Base-by-base conservation (phyloP, 2,113 vertebrate species). In the Catharus bicknelli region DNA sequence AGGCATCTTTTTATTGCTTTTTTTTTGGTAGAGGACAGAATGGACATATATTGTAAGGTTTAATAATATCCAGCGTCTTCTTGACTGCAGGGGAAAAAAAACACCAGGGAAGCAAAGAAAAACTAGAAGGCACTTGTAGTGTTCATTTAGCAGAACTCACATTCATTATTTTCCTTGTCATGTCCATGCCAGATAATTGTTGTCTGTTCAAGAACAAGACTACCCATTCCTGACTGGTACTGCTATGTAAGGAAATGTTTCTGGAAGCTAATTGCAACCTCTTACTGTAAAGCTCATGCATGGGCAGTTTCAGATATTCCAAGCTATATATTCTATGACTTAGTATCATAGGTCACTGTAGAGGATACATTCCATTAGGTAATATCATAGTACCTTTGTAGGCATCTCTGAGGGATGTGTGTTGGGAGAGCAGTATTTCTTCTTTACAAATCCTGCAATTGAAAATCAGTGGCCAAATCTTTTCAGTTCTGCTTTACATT, bases 1-100 rank as follows among this genome's bases (percentile, higher is more conserved):
- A 57, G 76, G 32, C 32, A 88, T 38, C 13, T 61, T 79, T 93
- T 86, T 83, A 93, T 91, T 96, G 51, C 38, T 88, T 88, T 93
- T 86, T 50, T 51, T 53, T 77, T 80, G 30, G 47, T 54, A 58
- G 20, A 74, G 16, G 34, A 70, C 26, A 83, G 42, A 88, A 69
- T 86, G 72, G 93, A 86, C 43, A 54, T 21, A 55, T 58, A 66
- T 54, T 88, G 57, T 19, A 79, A 79, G 16, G 29, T 58, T 93
- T 86, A 83, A 42, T 59, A 89, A 84, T 61, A 93, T n/a, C 32
- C 45, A 90, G 7, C 2, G 7, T 80, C 20, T 62, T 34, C 45
- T 27, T 68, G 32, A 62, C 70, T 77, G 20, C 59, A 77, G 54
- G 11, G 36, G 8, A 1, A 40, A 68, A 53, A 73, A 47, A 63